These are phyloP conservation scores for Acipenser ruthenus DNA, from an alignment of 2,797 vertebrate genomes.

Conservation along the genomic window DNA sequence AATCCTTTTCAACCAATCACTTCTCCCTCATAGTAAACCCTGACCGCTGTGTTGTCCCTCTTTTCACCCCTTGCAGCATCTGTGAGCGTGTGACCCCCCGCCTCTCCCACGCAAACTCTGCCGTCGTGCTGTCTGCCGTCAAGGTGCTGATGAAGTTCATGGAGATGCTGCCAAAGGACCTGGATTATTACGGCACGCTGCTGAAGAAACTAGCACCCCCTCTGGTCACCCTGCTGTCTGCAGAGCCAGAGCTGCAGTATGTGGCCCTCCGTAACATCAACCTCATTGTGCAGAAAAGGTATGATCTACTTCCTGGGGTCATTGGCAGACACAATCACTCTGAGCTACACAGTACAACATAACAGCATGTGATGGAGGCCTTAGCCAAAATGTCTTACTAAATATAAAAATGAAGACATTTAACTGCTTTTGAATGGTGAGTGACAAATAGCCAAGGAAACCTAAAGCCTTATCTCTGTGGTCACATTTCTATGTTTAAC, in stretches of 20 bases:
- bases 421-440: too few species aligned
- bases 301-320: conserved; percentile 12
- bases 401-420: too few species aligned
- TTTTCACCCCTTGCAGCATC: conserved; percentile 54
- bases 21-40: too few species aligned
- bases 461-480: too few species aligned
- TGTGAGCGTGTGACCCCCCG: conserved; percentile 91
- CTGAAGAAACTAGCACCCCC: conserved; percentile 94
- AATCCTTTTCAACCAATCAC: too few species aligned
- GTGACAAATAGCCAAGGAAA: too few species aligned
- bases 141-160: conserved; percentile 98
- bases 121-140: conserved; percentile 89
- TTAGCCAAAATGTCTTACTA: too few species aligned
- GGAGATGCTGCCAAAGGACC: conserved; percentile 93
- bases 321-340: not conserved
- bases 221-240: conserved; percentile 85
- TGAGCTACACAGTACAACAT: too few species aligned
- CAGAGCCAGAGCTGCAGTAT: conserved; percentile 92
- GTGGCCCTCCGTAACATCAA: conserved; percentile 97
- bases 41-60: conserved; percentile 1
- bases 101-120: conserved; percentile 93
- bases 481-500: too few species aligned
- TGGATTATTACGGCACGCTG: conserved; percentile 90
- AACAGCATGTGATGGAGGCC: too few species aligned
- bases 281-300: conserved; percentile 97